These are phyloP conservation scores for Trinorchestia longiramus DNA, from an alignment of 1,140 invertebrate genomes.

Conservation along the genomic window DNA sequence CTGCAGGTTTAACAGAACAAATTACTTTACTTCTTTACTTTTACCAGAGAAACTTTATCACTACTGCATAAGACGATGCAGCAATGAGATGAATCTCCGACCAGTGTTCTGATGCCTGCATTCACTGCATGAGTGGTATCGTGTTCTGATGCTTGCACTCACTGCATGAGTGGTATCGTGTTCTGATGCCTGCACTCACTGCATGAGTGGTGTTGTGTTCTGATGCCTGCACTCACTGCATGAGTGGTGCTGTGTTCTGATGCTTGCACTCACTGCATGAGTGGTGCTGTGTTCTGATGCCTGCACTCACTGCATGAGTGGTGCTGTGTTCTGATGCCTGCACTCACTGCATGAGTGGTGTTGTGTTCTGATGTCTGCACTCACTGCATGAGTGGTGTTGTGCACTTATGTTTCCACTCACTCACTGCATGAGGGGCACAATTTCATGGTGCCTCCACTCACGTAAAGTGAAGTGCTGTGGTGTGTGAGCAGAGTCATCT, in stretches of 20 bases:
- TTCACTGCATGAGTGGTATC: neutral
- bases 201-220: neutral
- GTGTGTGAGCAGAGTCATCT: neutral
- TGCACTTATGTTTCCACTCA: neutral
- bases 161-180: neutral
- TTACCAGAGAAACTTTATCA: neutral
- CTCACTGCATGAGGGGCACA: neutral
- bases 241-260: neutral
- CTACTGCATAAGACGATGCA: neutral
- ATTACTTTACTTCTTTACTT: neutral
- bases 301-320: neutral
- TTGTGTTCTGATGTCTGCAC: neutral
- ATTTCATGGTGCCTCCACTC: neutral
- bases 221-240: neutral
- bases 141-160: no score
- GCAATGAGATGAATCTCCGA: neutral
- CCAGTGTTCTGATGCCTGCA: neutral
- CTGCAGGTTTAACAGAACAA: neutral
- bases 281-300: neutral
- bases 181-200: neutral
- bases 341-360: neutral
- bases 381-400: neutral
- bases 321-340: no score
- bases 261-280: neutral
- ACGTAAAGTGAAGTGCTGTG: neutral